phyloP scores from a whole-genome alignment of 1,140 invertebrate species.

The Caenorhabditis elegans region DNA sequence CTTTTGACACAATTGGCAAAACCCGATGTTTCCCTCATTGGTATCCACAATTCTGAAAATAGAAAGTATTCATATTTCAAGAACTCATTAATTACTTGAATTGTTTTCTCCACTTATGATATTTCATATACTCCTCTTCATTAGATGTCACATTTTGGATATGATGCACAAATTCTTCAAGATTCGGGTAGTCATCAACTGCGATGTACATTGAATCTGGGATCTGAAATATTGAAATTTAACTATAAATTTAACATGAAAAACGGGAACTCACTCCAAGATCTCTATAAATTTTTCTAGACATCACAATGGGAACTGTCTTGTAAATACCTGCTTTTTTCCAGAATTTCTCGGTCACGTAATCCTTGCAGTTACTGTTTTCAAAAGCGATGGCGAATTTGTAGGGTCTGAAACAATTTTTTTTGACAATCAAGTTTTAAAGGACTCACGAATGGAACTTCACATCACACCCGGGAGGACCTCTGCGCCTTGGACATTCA shows the following conservation, averaged over 20 bases:
- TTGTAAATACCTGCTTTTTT: neutral
- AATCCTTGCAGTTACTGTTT: conserved; percentile 92
- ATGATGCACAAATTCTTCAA: conserved; percentile 13
- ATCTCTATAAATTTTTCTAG: conserved; percentile 29
- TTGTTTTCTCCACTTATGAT: conserved; percentile 37
- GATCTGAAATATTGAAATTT: conserved; percentile 1
- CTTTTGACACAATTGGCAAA: neutral
- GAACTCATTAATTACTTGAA: neutral
- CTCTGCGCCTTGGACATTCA: neutral
- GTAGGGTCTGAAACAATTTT: conserved; percentile 79
- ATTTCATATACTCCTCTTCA: conserved; percentile 32
- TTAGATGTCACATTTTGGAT: neutral
- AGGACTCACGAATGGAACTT: neutral
- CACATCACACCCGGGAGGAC: neutral
- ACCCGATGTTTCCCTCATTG: neutral
- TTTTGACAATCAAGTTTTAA: neutral
- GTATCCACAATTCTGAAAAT: neutral
- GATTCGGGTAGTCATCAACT: conserved; percentile 20
- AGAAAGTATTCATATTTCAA: neutral
- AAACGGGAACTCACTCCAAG: neutral
- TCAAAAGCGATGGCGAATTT: conserved; percentile 97
- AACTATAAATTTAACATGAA: neutral
- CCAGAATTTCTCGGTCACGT: conserved; percentile 84
- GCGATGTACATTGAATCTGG: conserved; percentile 32
- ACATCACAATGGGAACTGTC: conserved; percentile 36